phyloP scores from a whole-genome alignment of 2,888 invertebrate species.

The Agrochola litura region DNA sequence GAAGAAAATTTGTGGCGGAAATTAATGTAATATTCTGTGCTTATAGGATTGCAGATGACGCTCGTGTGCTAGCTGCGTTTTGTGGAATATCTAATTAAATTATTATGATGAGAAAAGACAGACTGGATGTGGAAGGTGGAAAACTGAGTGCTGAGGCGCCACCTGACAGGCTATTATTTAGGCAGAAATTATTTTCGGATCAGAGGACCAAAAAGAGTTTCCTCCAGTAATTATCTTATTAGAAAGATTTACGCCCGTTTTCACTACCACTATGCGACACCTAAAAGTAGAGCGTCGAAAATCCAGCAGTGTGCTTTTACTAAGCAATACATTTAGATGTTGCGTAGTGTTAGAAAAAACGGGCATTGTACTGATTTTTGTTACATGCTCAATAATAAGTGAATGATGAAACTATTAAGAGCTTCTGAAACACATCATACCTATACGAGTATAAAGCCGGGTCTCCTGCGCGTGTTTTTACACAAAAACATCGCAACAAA shows the following conservation, averaged over 20 bases:
- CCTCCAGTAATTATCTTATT: background rate
- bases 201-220: background rate
- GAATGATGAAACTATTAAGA: background rate
- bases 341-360: background rate
- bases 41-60: constrained; percentile 7
- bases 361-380: background rate
- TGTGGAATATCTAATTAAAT: background rate
- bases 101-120: constrained; percentile 11
- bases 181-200: background rate
- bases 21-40: constrained; percentile 15
- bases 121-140: background rate
- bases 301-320: background rate
- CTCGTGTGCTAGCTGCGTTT: background rate
- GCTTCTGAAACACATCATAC: background rate
- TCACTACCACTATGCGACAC: background rate
- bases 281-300: background rate
- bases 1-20: background rate
- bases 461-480: too few relatives aligned
- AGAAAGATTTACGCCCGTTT: background rate
- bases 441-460: too few relatives aligned
- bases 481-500: too few relatives aligned
- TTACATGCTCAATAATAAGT: background rate
- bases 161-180: too few relatives aligned
- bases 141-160: background rate
- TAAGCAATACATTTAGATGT: background rate